Base-by-base conservation (phyloP, 2,113 vertebrate species). In the Lanius ludovicianus region DNA sequence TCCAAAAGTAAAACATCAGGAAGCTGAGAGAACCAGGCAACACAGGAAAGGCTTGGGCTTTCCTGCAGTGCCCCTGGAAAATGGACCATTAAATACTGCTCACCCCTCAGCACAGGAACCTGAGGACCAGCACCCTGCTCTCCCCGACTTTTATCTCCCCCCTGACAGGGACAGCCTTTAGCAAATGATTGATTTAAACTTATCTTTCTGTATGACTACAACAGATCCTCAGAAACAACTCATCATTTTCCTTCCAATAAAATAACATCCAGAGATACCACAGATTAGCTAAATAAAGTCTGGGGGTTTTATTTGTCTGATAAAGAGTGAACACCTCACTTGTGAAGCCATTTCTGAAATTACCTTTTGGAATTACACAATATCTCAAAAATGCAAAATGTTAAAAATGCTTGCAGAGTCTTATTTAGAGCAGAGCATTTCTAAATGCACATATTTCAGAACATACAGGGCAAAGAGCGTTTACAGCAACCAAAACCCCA, bases 401-500 rank as follows among this genome's bases (percentile, higher is more conserved):
- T 27, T 83, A 78, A 71, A 89, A 87, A 78, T 13, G 10, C 59
- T 86, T 94, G 37, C 50, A 82, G 13, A 67, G 16, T 78, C 56
- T 73, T 90, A 83, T 65, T 89, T 91, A 71, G 67, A 91, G 75
- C 62, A 87, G 44, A 91, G 62, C 31, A 69, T 13, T 15, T 42
- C 37, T 87, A 95, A 93, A 96, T 50, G 89, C 22, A 91, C 60
- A 18, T 69, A 85, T 81, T 96, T 56, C 63, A 90, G 74, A 85
- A 92, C 52, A 95, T 28, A 83, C 50, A 93, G 64, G 46, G 55
- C 92, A 82, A 83, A 69, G 71, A 88, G 53, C 52, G 56, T 83
- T 94, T 89, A 74, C 60, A 87, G 68, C 41, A 96, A 88, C 77
- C 70, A 52, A 94, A 90, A 17, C 8, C 33, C 64, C 39, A 5